A percentile compares a stretch with the other conserved stretches of the same genome.
Evolutionary conservation across 2,888 invertebrate species (phyloP).

Genomic region (Epistrophe eligans): DNA sequence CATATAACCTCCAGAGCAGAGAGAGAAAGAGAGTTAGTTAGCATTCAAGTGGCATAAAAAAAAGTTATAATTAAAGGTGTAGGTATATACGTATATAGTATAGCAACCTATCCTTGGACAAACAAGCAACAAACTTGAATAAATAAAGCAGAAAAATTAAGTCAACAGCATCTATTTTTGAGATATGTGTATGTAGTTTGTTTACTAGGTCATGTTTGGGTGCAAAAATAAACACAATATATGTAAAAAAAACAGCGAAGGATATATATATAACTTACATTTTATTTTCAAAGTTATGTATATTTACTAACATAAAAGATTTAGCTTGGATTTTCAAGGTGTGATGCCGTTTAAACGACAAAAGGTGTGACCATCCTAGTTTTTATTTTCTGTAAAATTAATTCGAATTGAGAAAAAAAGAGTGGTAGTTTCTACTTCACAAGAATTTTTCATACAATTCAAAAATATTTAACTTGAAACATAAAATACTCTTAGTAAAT

Average conservation of each 20-base stretch:
- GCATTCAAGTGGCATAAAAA: constrained; percentile 42
- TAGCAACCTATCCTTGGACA: constrained; percentile 15
- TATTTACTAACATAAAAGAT: constrained; percentile 11
- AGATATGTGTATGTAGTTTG: too few relatives aligned
- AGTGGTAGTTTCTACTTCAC: too few relatives aligned
- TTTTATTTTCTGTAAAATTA: neutral
- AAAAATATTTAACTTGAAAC: neutral
- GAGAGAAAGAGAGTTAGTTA: constrained; percentile 36
- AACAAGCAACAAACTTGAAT: constrained; percentile 14
- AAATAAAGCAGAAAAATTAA: constrained; percentile 11
- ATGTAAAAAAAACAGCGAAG: neutral
- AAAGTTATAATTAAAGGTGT: constrained; percentile 46
- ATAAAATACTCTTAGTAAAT: too few relatives aligned
- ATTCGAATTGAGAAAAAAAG: too few relatives aligned
- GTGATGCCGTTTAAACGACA: neutral
- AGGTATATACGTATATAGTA: neutral
- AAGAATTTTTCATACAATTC: too few relatives aligned
- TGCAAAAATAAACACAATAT: constrained; percentile 21
- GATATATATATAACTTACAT: neutral
- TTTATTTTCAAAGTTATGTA: constrained; percentile 17
- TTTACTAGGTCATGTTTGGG: constrained; percentile 42
- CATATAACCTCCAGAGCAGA: constrained; percentile 60
- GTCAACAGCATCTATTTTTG: constrained; percentile 30
- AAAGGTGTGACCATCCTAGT: neutral
- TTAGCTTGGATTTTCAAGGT: constrained; percentile 11